Evolutionary conservation across 1,140 invertebrate species (phyloP).

Genomic region (Aphelenchoides besseyi): DNA sequence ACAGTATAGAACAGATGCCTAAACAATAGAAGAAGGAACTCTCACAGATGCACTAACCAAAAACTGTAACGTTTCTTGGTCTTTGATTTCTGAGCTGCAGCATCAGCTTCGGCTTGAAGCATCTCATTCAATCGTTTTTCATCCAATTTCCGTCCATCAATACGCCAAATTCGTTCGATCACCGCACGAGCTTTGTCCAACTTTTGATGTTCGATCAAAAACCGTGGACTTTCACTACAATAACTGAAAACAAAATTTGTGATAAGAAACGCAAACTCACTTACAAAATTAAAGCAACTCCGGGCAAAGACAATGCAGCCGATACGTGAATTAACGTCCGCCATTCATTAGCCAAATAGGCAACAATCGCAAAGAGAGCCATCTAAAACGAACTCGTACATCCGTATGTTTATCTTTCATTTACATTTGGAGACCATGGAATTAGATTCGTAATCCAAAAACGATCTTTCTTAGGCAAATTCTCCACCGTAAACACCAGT

Average conservation of each 20-base stretch:
- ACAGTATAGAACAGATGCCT: constrained; percentile 49
- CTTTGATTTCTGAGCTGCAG: constrained; percentile 28
- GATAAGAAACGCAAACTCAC: neutral
- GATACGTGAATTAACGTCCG: constrained; percentile 32
- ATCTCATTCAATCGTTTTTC: constrained; percentile 33
- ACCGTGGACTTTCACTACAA: constrained; percentile 51
- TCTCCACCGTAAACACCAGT: constrained; percentile 49
- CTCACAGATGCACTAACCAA: neutral
- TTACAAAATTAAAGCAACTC: constrained; percentile 29
- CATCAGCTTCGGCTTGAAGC: constrained; percentile 22
- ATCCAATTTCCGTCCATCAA: constrained; percentile 42
- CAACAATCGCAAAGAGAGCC: constrained; percentile 37
- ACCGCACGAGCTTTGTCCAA: constrained; percentile 47
- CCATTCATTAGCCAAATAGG: constrained; percentile 41
- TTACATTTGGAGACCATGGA: constrained; percentile 40
- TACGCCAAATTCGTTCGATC: constrained; percentile 34
- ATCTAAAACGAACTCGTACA: neutral
- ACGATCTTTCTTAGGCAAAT: constrained; percentile 50
- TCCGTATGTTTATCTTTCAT: no score
- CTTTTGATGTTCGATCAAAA: constrained; percentile 51
- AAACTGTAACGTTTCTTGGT: constrained; percentile 34
- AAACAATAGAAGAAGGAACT: constrained; percentile 16
- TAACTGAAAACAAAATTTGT: constrained; percentile 31
- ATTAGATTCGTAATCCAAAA: constrained; percentile 47
- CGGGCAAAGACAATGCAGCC: constrained; percentile 34